Conservation (phyloP, 2,113 vertebrate species). For the Platysteira castanea region DNA sequence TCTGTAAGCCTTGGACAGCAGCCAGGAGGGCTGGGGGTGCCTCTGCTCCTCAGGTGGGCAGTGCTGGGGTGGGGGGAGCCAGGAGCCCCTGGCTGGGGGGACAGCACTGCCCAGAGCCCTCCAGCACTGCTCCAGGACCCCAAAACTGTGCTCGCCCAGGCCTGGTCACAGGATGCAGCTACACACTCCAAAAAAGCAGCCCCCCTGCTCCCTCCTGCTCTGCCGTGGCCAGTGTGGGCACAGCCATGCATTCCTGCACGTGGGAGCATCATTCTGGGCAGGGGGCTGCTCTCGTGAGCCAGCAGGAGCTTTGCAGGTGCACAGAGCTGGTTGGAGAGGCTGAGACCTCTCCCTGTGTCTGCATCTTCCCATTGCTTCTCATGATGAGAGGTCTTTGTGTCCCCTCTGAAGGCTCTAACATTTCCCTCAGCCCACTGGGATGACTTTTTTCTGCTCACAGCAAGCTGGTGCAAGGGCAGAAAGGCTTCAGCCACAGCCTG, state of each 20-base stretch:
- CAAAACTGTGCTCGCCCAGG: neutral
- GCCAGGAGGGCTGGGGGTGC: neutral
- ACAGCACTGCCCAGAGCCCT: neutral
- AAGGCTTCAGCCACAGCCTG: neutral
- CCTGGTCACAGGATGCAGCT: neutral
- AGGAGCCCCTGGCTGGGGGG: neutral
- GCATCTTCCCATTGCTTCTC: neutral
- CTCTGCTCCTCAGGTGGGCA: neutral
- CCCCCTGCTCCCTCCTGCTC: neutral
- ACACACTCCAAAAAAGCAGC: neutral
- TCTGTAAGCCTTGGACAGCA: neutral
- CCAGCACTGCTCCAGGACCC: neutral
- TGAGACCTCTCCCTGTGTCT: neutral
- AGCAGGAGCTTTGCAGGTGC: neutral
- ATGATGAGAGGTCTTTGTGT: rapidly evolving
- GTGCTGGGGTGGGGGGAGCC: neutral
- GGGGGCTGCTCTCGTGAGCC: neutral
- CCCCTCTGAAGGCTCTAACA: neutral
- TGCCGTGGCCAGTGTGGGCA: rapidly evolving
- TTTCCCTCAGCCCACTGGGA: neutral
- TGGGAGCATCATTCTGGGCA: neutral
- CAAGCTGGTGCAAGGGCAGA: neutral
- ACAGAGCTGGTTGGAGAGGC: rapidly evolving
- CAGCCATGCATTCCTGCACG: rapidly evolving
- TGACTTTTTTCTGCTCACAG: neutral